Conservation (phyloP, 2,888 invertebrate genomes). For the Ormyrus thymus region DNA sequence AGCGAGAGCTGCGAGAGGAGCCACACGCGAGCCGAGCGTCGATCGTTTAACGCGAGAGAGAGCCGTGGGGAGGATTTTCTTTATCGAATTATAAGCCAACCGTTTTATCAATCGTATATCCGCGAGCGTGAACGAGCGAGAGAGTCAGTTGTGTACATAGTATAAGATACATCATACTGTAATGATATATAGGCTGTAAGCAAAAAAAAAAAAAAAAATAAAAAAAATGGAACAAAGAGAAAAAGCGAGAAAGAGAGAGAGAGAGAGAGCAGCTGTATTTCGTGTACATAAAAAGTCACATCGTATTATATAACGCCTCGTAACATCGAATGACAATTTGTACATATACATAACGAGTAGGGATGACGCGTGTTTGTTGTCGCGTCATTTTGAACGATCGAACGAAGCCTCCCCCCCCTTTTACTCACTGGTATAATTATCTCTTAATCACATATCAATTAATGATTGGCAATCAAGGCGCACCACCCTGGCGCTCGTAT, state of each 20-base stretch:
- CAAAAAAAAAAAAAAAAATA: no score
- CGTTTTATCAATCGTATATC: background rate
- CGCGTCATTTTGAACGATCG: conserved; percentile 7
- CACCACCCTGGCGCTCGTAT: no score
- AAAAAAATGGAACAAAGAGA: no score
- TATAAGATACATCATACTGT: conserved; percentile 44
- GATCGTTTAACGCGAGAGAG: no score
- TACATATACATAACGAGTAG: conserved; percentile 29
- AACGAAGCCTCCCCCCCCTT: background rate
- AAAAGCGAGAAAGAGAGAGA: no score
- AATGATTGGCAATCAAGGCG: background rate
- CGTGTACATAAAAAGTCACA: conserved; percentile 43
- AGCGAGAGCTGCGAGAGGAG: no score
- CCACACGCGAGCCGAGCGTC: no score
- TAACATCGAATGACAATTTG: conserved; percentile 47
- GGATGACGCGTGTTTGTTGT: background rate
- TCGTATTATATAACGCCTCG: conserved; percentile 4
- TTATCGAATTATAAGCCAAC: conserved; percentile 13
- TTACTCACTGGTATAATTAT: conserved; percentile 5
- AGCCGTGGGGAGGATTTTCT: background rate
- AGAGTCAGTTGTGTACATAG: conserved; percentile 46
- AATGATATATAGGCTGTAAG: conserved; percentile 27
- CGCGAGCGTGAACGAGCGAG: background rate
- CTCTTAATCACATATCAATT: conserved; percentile 48
- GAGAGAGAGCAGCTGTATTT: conserved; percentile 37